Percentiles rank a stretch among this genome's conserved stretches.
Conservation (phyloP, 2,797 vertebrate genomes). For the Ambastaia sidthimunki region DNA sequence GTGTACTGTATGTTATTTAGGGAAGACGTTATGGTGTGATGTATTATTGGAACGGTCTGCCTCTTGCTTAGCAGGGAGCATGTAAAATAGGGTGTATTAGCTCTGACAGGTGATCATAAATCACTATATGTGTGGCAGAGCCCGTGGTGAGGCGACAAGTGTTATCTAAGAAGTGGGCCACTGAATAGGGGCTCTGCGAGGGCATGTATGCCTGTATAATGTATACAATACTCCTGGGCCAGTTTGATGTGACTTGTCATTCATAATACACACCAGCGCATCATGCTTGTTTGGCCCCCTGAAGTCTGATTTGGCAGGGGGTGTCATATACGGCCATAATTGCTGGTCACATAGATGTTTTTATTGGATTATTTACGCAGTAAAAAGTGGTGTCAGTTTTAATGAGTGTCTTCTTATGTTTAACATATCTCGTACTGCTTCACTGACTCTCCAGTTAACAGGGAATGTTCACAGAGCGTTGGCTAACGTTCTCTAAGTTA, state of each 20-base stretch:
- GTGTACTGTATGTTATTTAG: slow-evolving; percentile 84
- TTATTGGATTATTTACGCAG: slow-evolving; percentile 80
- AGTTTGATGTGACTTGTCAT: slow-evolving; percentile 60
- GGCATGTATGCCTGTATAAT: neutral
- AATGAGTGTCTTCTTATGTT: too few species aligned
- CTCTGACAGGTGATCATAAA: slow-evolving; percentile 82
- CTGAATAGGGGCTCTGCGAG: slow-evolving; percentile 25
- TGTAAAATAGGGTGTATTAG: slow-evolving; percentile 86
- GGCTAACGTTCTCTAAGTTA: too few species aligned
- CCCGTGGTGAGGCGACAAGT: slow-evolving; percentile 76
- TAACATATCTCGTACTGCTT: too few species aligned
- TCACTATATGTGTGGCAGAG: slow-evolving; percentile 79
- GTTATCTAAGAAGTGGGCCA: slow-evolving; percentile 72
- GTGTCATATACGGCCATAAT: slow-evolving; percentile 83
- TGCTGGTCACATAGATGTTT: slow-evolving; percentile 78
- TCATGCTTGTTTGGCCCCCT: slow-evolving; percentile 66
- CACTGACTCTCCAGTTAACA: too few species aligned
- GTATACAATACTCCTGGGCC: slow-evolving; percentile 74
- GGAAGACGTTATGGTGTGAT: slow-evolving; percentile 75
- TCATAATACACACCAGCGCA: slow-evolving; percentile 66
- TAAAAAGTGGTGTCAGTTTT: slow-evolving; percentile 68
- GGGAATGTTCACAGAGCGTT: too few species aligned
- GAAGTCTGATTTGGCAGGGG: slow-evolving; percentile 74
- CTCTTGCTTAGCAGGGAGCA: slow-evolving; percentile 80
- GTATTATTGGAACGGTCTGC: slow-evolving; percentile 80